Conservation (phyloP, 2,797 vertebrate species). For the Sparus aurata region DNA sequence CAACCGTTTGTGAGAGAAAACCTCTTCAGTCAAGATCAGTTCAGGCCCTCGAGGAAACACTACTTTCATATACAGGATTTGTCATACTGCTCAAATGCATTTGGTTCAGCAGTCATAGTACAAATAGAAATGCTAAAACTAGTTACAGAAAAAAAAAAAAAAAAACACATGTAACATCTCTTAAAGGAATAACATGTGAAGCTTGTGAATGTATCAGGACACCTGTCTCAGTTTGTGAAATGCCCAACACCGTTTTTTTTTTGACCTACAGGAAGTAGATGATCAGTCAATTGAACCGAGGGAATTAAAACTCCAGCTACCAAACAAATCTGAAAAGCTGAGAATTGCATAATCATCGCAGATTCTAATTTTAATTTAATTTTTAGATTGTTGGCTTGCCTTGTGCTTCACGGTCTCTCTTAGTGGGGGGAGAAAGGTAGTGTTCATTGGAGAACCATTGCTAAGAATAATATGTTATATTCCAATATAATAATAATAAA, state of each 20-base stretch:
- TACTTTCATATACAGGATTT: conserved; percentile 68
- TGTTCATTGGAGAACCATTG: conserved; percentile 82
- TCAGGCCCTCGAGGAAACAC: conserved; percentile 56
- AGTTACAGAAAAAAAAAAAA: conserved; percentile 62
- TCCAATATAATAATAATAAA: conserved; percentile 74
- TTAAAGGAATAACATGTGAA: conserved; percentile 75
- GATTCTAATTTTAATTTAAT: conserved; percentile 64
- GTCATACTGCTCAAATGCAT: conserved; percentile 79
- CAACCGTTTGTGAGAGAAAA: conserved; percentile 60
- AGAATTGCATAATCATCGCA: conserved; percentile 47
- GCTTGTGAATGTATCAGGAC: conserved; percentile 71
- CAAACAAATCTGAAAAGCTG: conserved; percentile 32
- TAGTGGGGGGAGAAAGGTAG: conserved; percentile 72
- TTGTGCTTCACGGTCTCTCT: conserved; percentile 81
- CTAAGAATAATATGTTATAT: conserved; percentile 76
- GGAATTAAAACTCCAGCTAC: conserved; percentile 38
- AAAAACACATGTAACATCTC: conserved; percentile 74
- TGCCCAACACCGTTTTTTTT: conserved; percentile 46
- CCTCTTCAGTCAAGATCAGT: conserved; percentile 27
- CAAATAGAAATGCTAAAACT: conserved; percentile 80
- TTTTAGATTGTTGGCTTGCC: conserved; percentile 65
- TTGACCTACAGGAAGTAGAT: conserved; percentile 24
- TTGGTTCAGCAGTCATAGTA: conserved; percentile 81
- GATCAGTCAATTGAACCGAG: conserved; percentile 43
- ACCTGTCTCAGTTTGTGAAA: conserved; percentile 51